Conservation (phyloP, 2,888 invertebrate species). For the Morinoia aosen region DNA sequence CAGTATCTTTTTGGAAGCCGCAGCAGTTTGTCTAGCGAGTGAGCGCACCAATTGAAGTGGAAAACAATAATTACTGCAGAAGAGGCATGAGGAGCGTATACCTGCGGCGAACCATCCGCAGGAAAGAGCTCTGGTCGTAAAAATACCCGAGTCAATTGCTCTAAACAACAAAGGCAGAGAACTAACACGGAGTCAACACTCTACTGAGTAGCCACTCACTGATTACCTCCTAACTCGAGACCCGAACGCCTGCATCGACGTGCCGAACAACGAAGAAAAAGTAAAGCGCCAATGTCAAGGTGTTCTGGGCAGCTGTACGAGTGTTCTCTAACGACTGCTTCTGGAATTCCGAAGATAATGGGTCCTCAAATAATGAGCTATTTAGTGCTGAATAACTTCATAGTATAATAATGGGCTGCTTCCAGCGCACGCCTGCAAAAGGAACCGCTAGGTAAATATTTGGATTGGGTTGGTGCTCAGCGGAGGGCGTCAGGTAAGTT, state of each 20-base stretch:
- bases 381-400: conserved; percentile 35
- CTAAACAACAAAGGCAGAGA: conserved; percentile 31
- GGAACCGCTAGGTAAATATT: conserved; percentile 13
- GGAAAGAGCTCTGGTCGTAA: conserved; percentile 1
- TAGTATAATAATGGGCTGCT: conserved; percentile 25
- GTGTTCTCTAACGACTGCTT: conserved; percentile 31
- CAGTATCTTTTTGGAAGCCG: neutral
- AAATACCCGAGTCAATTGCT: conserved; percentile 42
- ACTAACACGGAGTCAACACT: conserved; percentile 40
- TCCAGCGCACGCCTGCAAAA: neutral
- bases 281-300: neutral
- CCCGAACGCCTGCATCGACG: neutral
- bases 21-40: neutral
- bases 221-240: conserved; percentile 16
- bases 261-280: neutral
- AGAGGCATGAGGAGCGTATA: conserved; percentile 14
- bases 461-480: neutral
- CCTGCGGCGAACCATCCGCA: neutral
- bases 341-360: conserved; percentile 33
- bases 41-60: neutral
- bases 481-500: neutral
- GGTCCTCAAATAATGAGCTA: conserved; percentile 28
- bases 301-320: neutral
- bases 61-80: conserved; percentile 1
- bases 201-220: neutral